These are phyloP conservation scores for Arion vulgaris DNA, from an alignment of 1,140 invertebrate genomes.

Conservation along the genomic window DNA sequence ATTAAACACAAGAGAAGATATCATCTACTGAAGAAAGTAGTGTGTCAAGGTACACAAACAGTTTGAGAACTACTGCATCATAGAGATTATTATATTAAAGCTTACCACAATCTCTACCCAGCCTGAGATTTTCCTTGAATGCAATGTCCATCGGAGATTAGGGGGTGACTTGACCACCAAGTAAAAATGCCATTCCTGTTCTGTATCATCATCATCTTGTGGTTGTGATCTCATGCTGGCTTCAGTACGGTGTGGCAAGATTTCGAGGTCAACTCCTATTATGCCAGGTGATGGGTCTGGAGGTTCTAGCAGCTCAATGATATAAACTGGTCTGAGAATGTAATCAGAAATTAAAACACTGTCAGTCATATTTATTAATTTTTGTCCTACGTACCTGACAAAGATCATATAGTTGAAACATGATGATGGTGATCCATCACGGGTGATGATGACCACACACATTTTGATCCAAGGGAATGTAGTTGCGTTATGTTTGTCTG, in stretches of 20 bases:
- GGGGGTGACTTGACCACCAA: slow-evolving; percentile 25
- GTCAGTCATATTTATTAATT: too few species aligned
- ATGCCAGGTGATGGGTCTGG: slow-evolving; percentile 12
- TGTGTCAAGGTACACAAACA: too few species aligned
- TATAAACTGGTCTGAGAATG: neutral
- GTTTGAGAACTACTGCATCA: too few species aligned
- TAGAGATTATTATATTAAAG: too few species aligned
- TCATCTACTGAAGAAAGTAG: too few species aligned
- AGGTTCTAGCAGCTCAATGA: slow-evolving; percentile 21
- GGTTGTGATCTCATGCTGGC: neutral
- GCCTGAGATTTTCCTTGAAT: slow-evolving; percentile 8
- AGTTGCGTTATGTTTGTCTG: too few species aligned
- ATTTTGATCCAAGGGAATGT: too few species aligned
- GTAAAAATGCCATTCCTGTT: neutral
- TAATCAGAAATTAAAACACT: neutral
- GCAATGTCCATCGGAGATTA: neutral
- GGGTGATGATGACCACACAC: too few species aligned
- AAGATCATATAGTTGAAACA: neutral
- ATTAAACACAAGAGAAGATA: too few species aligned
- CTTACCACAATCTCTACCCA: slow-evolving; percentile 30
- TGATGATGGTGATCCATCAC: too few species aligned
- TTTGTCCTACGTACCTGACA: too few species aligned
- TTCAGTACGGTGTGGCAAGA: neutral
- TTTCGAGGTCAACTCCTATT: slow-evolving; percentile 1
- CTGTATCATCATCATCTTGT: neutral